phyloP scores from a whole-genome alignment of 2,113 vertebrate species.

The Bufo gargarizans region DNA sequence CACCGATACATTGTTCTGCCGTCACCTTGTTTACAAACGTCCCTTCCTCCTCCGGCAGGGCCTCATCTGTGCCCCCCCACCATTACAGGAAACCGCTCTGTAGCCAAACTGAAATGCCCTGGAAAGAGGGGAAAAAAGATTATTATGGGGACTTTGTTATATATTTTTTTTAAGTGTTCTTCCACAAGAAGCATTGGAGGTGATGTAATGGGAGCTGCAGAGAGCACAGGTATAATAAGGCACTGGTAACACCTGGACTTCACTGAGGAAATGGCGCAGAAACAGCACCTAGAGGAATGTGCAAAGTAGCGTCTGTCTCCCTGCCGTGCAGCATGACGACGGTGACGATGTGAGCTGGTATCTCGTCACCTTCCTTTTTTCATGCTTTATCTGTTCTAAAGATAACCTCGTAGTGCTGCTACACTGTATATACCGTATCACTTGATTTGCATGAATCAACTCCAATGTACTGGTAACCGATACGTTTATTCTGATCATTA shows the following conservation, averaged over 20 bases:
- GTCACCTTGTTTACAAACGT: slow-evolving; percentile 53
- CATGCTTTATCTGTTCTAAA: background rate
- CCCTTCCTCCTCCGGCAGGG: slow-evolving; percentile 42
- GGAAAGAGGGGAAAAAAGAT: background rate
- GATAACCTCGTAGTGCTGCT: background rate
- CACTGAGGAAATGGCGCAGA: background rate
- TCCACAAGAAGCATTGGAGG: background rate
- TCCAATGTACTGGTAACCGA: background rate
- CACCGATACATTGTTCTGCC: slow-evolving; percentile 49
- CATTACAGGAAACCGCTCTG: slow-evolving; percentile 35
- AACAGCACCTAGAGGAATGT: slow-evolving; percentile 5
- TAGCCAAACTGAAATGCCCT: background rate
- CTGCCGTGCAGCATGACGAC: background rate
- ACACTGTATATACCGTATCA: background rate
- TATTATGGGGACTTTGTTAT: background rate
- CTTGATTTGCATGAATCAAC: background rate
- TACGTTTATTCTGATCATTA: too few species aligned
- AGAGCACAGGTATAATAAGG: slow-evolving; percentile 11
- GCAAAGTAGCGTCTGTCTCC: background rate
- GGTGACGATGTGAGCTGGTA: background rate
- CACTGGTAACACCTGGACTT: background rate
- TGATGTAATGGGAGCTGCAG: slow-evolving; percentile 4
- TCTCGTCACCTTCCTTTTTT: slow-evolving; percentile 9
- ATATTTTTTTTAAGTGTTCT: background rate
- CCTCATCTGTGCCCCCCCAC: slow-evolving; percentile 34